These are phyloP conservation scores for Pangasianodon gigas DNA, from an alignment of 2,113 vertebrate genomes.

Conservation along the genomic window DNA sequence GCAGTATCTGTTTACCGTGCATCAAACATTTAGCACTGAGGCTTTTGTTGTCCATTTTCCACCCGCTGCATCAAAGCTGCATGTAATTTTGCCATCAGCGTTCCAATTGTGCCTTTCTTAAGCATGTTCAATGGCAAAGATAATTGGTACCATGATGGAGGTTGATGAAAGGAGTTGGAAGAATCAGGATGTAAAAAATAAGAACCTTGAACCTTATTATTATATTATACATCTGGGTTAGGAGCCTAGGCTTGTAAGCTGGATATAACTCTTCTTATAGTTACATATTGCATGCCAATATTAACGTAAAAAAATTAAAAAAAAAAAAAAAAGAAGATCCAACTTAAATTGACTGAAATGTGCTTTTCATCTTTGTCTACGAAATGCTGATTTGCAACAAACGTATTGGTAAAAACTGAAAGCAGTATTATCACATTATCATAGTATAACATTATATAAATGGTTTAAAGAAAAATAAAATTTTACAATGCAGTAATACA, in stretches of 20 bases:
- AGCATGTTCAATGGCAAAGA: background rate
- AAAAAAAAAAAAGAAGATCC: background rate
- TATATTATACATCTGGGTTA: background rate
- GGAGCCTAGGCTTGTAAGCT: background rate
- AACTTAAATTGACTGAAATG: background rate
- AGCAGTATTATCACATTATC: background rate
- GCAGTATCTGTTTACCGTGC: slow-evolving; percentile 50
- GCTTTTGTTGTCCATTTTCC: slow-evolving; percentile 56
- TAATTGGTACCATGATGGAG: slow-evolving; percentile 16
- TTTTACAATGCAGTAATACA: background rate
- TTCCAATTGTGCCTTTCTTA: background rate
- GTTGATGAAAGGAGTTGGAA: slow-evolving; percentile 18
- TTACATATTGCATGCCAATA: background rate
- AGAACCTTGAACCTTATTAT: background rate
- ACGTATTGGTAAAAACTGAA: background rate
- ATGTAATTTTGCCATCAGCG: slow-evolving; percentile 43
- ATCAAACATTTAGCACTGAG: slow-evolving; percentile 60
- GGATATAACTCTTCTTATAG: background rate
- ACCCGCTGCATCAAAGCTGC: slow-evolving; percentile 20
- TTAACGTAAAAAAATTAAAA: background rate
- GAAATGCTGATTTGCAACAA: background rate
- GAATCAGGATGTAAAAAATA: background rate
- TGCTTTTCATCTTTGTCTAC: background rate
- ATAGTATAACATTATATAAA: background rate
- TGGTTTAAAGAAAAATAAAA: background rate